Percentiles rank a stretch among this genome's conserved stretches.
Conservation (phyloP, 2,888 invertebrate genomes). For the Isoperla grammatica region DNA sequence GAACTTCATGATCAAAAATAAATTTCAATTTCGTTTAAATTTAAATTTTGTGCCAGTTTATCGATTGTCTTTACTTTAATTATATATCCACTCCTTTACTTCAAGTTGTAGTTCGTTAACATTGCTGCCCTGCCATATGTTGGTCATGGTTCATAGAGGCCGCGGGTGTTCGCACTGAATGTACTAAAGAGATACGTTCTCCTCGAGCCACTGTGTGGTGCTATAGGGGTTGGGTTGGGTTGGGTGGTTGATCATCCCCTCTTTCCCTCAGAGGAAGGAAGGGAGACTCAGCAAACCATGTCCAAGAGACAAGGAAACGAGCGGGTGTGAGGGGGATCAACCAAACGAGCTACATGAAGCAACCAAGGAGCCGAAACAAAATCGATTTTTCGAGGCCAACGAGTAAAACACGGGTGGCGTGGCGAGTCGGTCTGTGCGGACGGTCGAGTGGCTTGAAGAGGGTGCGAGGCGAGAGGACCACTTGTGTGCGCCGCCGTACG, state of each 20-base stretch:
- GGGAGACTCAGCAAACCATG: conserved; percentile 25
- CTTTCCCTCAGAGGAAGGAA: conserved; percentile 11
- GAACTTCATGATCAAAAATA: too few species aligned
- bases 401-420: conserved; percentile 16
- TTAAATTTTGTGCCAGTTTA: too few species aligned
- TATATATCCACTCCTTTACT: too few species aligned
- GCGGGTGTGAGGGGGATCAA: conserved; percentile 12
- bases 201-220: background rate
- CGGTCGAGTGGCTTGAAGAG: conserved; percentile 11
- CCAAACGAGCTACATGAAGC: conserved; percentile 14
- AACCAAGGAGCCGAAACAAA: conserved; percentile 23
- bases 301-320: conserved; percentile 10
- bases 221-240: conserved; percentile 1
- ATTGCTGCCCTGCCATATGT: too few species aligned
- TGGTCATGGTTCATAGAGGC: too few species aligned
- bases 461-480: conserved; percentile 17
- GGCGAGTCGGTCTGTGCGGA: background rate
- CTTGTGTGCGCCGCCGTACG: background rate
- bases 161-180: too few species aligned
- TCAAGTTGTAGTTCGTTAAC: too few species aligned
- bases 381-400: conserved; percentile 27
- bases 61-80: too few species aligned
- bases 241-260: conserved; percentile 21
- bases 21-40: too few species aligned
- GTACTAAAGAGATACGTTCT: too few species aligned